phyloP scores from a whole-genome alignment of 1,140 invertebrate genomes.

The fruit fly (Drosophila melanogaster) region Release_6_plus_ISO1_MT NT_033777.3:23221501-23222000 shows the following conservation, averaged over 20 bases:
- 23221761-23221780: conserved; percentile 52
- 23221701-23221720: conserved; percentile 12
- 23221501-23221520: conserved; percentile 56
- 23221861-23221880: conserved; percentile 46
- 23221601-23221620: conserved; percentile 72
- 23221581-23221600: conserved; percentile 13
- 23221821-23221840: conserved; percentile 12
- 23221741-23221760: conserved; percentile 45
- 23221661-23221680: conserved; percentile 9
- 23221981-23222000: not conserved
- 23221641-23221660: not conserved
- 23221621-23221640: conserved; percentile 46
- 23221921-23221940: conserved; percentile 1
- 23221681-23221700: conserved; percentile 45
- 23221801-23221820: conserved; percentile 29
- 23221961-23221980: conserved; percentile 25
- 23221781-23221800: conserved; percentile 45
- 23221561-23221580: conserved; percentile 38
- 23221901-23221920: conserved; percentile 10
- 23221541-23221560: conserved; percentile 44
- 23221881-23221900: conserved; percentile 39
- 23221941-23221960: conserved; percentile 9
- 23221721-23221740: conserved; percentile 23
- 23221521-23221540: conserved; percentile 72
- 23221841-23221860: conserved; percentile 20